Percentiles rank a stretch among this genome's conserved stretches.
Evolutionary conservation across 2,113 vertebrate genomes (phyloP).

Genomic region (Arenaria interpres): DNA sequence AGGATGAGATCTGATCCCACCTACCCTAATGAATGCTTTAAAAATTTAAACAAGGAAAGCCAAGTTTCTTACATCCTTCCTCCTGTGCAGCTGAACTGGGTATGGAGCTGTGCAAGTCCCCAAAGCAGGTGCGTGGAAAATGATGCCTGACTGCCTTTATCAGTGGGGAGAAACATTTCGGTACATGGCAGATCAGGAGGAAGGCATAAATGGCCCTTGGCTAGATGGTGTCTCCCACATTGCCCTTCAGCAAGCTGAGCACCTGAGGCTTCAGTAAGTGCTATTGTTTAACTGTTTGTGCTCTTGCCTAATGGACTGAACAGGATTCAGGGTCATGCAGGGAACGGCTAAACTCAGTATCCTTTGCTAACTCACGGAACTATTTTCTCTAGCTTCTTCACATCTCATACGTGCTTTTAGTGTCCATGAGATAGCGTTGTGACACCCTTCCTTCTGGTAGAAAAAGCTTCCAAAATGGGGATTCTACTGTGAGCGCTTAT

Average conservation of each 20-base stretch:
- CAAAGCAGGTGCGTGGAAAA: conserved; percentile 45
- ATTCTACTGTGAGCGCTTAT: background rate
- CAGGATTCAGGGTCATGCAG: background rate
- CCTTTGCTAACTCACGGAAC: background rate
- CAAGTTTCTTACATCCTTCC: background rate
- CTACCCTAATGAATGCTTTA: background rate
- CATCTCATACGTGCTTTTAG: background rate
- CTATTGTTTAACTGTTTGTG: background rate
- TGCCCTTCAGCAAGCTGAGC: background rate
- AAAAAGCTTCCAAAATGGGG: background rate
- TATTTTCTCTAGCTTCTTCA: background rate
- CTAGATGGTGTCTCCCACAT: background rate
- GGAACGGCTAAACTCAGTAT: background rate
- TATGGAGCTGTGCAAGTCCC: background rate
- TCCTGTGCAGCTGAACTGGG: background rate
- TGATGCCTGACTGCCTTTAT: background rate
- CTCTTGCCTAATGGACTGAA: background rate
- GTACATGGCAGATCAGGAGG: background rate
- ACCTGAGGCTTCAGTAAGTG: background rate
- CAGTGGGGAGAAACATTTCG: background rate
- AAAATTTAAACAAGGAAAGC: background rate
- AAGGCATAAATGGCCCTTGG: background rate
- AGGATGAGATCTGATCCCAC: background rate
- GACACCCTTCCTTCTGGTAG: background rate
- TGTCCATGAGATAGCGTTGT: background rate